phyloP scores from a whole-genome alignment of 2,888 invertebrate species.

The Epinotia ramella region DNA sequence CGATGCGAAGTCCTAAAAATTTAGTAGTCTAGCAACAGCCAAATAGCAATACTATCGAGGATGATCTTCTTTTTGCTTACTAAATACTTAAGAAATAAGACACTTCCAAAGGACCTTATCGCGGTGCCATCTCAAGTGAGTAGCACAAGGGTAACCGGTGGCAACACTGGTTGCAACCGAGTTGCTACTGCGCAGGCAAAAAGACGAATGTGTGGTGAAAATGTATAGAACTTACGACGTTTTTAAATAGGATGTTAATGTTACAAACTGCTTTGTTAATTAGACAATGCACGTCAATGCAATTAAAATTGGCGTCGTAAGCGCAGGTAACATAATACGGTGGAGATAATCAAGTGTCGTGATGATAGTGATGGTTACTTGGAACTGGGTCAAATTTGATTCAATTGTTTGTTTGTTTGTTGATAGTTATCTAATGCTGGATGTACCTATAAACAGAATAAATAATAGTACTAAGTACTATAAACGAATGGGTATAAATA shows the following conservation, averaged over 20 bases:
- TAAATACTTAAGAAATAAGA: constrained; percentile 20
- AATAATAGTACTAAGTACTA: too few species aligned
- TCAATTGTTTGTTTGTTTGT: neutral
- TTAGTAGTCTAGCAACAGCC: too few species aligned
- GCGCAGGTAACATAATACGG: constrained; percentile 7
- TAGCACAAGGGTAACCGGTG: constrained; percentile 39
- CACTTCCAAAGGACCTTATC: constrained; percentile 23
- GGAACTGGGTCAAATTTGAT: constrained; percentile 15
- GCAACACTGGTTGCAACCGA: constrained; percentile 18
- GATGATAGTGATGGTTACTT: constrained; percentile 18
- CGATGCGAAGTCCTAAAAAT: too few species aligned
- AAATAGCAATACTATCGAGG: neutral
- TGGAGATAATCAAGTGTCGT: constrained; percentile 12
- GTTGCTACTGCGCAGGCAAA: constrained; percentile 1
- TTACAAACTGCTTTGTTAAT: constrained; percentile 22
- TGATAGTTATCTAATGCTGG: neutral
- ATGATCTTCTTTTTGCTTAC: neutral
- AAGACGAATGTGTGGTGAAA: neutral
- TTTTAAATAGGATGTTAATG: neutral
- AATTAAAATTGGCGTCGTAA: constrained; percentile 26
- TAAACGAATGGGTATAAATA: too few species aligned
- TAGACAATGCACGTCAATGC: constrained; percentile 40
- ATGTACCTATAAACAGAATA: neutral
- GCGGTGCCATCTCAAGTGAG: constrained; percentile 22
- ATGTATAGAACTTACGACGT: neutral